A percentile compares a stretch with the other conserved stretches of the same genome.
These are phyloP conservation scores for Gadopsis marmoratus DNA, from an alignment of 2,797 vertebrate species.

Conservation along the genomic window DNA sequence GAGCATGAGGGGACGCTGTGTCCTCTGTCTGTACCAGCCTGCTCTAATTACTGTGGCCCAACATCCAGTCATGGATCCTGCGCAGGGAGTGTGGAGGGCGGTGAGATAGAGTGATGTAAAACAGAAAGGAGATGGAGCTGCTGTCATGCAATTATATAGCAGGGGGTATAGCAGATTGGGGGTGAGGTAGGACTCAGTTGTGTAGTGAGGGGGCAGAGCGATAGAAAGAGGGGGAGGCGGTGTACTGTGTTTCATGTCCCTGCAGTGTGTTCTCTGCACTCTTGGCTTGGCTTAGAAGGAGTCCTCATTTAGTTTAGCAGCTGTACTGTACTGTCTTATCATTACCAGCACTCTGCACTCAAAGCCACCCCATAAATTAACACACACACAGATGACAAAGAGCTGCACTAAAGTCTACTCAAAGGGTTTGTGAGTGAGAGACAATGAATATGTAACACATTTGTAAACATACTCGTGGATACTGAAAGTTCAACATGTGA, in stretches of 20 bases:
- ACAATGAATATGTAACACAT: slow-evolving; percentile 44
- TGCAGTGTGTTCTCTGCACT: slow-evolving; percentile 68
- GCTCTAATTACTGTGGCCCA: slow-evolving; percentile 81
- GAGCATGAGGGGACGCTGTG: slow-evolving; percentile 77
- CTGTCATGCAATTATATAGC: slow-evolving; percentile 71
- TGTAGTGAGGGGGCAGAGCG: slow-evolving; percentile 36
- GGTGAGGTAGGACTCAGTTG: slow-evolving; percentile 72
- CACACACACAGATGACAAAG: slow-evolving; percentile 58
- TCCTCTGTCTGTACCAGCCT: slow-evolving; percentile 79
- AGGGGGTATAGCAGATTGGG: slow-evolving; percentile 29
- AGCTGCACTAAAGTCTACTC: slow-evolving; percentile 29
- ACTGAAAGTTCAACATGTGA: slow-evolving; percentile 9
- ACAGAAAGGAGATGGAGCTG: slow-evolving; percentile 63
- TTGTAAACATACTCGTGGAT: neutral
- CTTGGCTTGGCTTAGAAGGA: slow-evolving; percentile 77
- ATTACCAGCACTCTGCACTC: slow-evolving; percentile 64
- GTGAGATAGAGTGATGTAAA: slow-evolving; percentile 71
- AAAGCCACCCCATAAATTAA: slow-evolving; percentile 54
- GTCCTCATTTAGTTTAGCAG: slow-evolving; percentile 73
- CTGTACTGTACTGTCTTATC: slow-evolving; percentile 75
- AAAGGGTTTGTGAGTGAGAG: slow-evolving; percentile 34
- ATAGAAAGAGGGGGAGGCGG: slow-evolving; percentile 7
- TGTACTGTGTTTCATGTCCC: slow-evolving; percentile 69
- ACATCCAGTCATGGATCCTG: slow-evolving; percentile 74
- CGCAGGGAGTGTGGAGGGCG: slow-evolving; percentile 48